Base-by-base conservation (phyloP, 2,888 invertebrate species). In the Calliphora vomitoria region DNA sequence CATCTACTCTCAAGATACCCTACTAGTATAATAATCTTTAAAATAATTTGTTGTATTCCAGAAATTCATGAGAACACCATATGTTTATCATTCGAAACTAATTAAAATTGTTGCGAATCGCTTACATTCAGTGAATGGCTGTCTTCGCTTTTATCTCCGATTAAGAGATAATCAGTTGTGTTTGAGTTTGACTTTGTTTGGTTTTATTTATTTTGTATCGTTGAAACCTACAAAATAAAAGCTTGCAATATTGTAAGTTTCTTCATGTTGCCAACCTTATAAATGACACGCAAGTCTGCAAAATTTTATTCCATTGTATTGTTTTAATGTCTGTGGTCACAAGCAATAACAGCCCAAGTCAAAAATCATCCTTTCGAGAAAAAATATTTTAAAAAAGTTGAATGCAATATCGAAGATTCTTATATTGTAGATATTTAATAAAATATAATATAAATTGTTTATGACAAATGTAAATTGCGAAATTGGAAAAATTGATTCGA, bases 81-180 rank as follows among this genome's bases (percentile, higher is more conserved):
- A 68, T 68, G 41, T 58, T 79, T 68, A 58, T 44, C 72, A 74
- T 66, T 64, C 44, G 35, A 66, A 74, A 47, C 74, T 55, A 74
- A 82, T 82, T 82, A 74, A 82, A 82, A 74, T 72, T 81, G 31
- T 31, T 81, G 50, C n/a, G 8, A 79, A 44, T 25, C 58, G 58
- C 69, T 69, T 55, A 68, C 60, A 69, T 55, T 68, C 41, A 58
- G 11, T 5, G 50, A 11, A n/a, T 38, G 25, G 20, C 31, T 50
- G 5, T 64, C 10, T 41, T 44, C n/a, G 25, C n/a, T 5, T 71
- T 80, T 64, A 71, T 80, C 71, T 47, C 53, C n/a, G 53, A 80
- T 80, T 71, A 38, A 20, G 60, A 10, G 60, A 62, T 71, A 71
- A 72, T 80, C 71, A 25, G 62, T 31, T 50, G 4, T 6, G 25